Evolutionary conservation across 1,140 invertebrate species (phyloP).

Genomic region (Drosophila seguyi): DNA sequence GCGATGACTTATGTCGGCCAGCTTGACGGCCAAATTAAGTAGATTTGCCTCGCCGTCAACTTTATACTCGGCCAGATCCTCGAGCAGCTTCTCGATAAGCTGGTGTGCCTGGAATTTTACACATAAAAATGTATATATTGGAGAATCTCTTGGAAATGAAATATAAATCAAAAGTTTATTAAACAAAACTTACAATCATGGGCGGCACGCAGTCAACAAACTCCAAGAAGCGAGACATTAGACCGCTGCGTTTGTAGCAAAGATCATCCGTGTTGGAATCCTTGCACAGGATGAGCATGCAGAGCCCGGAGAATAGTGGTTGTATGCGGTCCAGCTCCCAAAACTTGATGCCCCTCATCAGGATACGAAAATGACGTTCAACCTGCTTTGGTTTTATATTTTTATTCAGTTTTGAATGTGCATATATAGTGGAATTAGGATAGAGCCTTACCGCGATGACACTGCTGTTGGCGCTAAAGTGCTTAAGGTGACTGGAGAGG

Average conservation of each 20-base stretch:
- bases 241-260: background rate
- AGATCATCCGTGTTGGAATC: background rate
- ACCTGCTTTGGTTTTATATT: background rate
- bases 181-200: constrained; percentile 9
- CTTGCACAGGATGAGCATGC: background rate
- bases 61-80: background rate
- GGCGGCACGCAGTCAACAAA: constrained; percentile 4
- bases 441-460: background rate
- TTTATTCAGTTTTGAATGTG: rapidly evolving
- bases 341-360: background rate
- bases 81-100: constrained; percentile 18
- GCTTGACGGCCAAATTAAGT: background rate
- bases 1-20: background rate
- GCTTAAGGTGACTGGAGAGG: background rate
- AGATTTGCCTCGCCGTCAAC: background rate
- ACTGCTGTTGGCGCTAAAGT: background rate
- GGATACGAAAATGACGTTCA: background rate
- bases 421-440: background rate
- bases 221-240: background rate
- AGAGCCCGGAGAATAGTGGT: background rate
- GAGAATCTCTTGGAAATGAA: too few relatives aligned
- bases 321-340: constrained; percentile 4
- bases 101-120: constrained; percentile 4
- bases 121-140: too few relatives aligned
- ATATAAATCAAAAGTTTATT: too few relatives aligned